These are phyloP conservation scores for Listronotus oregonensis DNA, from an alignment of 1,140 invertebrate species.

Conservation along the genomic window DNA sequence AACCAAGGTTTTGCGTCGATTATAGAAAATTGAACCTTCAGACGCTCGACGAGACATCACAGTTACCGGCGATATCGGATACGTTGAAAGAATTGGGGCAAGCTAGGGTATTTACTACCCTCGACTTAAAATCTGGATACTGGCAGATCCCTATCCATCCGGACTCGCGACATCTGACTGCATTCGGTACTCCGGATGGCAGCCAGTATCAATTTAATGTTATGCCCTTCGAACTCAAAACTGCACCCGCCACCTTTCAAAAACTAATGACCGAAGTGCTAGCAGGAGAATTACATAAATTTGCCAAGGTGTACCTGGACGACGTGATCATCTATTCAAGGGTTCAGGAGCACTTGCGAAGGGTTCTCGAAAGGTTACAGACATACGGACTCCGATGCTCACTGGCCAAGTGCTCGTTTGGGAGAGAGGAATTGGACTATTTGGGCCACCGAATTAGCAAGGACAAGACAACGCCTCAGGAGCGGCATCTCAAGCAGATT, in stretches of 20 bases:
- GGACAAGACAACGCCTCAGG: too few relatives aligned
- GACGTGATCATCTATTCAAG: too few relatives aligned
- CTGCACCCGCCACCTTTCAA: slow-evolving; percentile 41
- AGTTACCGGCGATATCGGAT: slow-evolving; percentile 37
- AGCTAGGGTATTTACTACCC: slow-evolving; percentile 33
- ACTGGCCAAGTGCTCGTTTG: too few relatives aligned
- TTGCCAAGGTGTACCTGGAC: slow-evolving; percentile 18
- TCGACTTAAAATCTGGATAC: slow-evolving; percentile 43
- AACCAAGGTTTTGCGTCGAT: slow-evolving; percentile 43
- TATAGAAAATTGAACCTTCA: slow-evolving; percentile 54
- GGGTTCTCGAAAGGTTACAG: too few relatives aligned
- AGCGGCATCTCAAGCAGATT: too few relatives aligned
- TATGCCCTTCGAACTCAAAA: slow-evolving; percentile 44
- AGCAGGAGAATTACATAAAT: slow-evolving; percentile 21
- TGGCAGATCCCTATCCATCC: slow-evolving; percentile 44
- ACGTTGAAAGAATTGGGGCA: slow-evolving; percentile 18
- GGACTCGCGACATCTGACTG: slow-evolving; percentile 27
- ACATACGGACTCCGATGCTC: too few relatives aligned
- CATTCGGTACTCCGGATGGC: slow-evolving; percentile 42
- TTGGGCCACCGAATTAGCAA: background rate
- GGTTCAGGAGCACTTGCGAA: too few relatives aligned
- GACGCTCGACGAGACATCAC: slow-evolving; percentile 49
- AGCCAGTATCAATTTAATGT: slow-evolving; percentile 40
- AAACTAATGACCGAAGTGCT: slow-evolving; percentile 33
- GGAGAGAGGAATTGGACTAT: too few relatives aligned